A percentile compares a stretch with the other conserved stretches of the same genome.
Conservation (phyloP, 2,797 vertebrate species). For the Eidolon dupreanum region DNA sequence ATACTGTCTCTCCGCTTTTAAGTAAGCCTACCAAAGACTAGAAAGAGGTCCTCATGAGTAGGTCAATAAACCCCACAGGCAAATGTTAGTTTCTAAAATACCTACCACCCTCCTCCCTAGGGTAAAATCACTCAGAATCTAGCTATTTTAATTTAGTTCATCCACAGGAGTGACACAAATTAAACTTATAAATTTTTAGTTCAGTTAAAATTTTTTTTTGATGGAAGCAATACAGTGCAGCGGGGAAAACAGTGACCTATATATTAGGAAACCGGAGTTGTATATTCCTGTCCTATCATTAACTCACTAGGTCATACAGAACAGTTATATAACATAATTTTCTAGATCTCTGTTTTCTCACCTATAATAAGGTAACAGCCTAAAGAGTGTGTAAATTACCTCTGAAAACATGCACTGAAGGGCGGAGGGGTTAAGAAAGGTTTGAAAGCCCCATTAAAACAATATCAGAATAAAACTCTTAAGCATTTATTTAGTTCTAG, state of each 20-base stretch:
- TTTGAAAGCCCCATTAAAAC: neutral
- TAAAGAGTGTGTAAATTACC: neutral
- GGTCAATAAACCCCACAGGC: slow-evolving; percentile 39
- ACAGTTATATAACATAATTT: slow-evolving; percentile 37
- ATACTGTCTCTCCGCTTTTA: slow-evolving; percentile 21
- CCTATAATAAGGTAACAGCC: neutral
- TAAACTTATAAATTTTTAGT: slow-evolving; percentile 58
- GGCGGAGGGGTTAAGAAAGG: neutral
- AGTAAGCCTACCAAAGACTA: neutral
- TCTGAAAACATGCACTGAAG: neutral
- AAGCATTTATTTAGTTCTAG: neutral
- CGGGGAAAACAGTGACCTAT: slow-evolving; percentile 59
- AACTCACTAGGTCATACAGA: slow-evolving; percentile 1
- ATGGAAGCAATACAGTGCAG: slow-evolving; percentile 31
- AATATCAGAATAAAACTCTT: slow-evolving; percentile 15
- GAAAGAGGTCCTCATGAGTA: slow-evolving; percentile 32
- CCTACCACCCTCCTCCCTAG: neutral
- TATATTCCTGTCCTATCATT: neutral
- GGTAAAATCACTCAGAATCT: neutral
- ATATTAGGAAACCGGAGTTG: neutral
- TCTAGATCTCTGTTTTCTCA: slow-evolving; percentile 35
- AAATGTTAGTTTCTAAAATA: slow-evolving; percentile 61
- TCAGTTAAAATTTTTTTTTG: slow-evolving; percentile 34
- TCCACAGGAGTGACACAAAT: slow-evolving; percentile 62
- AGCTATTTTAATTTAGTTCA: slow-evolving; percentile 59